These are phyloP conservation scores for Bembecia ichneumoniformis DNA, from an alignment of 2,888 invertebrate species.

Conservation along the genomic window DNA sequence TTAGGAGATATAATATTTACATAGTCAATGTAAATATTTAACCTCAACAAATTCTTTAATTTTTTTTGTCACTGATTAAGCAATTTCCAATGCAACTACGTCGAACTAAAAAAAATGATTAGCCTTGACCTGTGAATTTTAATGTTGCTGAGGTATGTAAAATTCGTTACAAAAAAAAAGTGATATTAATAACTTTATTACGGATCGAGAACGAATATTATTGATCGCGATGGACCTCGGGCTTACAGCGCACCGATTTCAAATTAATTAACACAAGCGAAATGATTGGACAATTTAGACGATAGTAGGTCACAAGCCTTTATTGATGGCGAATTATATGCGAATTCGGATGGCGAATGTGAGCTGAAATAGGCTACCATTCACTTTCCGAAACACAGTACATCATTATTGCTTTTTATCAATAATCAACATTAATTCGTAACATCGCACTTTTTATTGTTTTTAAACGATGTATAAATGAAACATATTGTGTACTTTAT, in stretches of 20 bases:
- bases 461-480: too few species aligned
- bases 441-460: too few species aligned
- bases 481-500: too few species aligned
- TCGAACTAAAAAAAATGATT: too few species aligned
- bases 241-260: conserved; percentile 28
- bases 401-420: not conserved
- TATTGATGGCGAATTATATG: conserved; percentile 65
- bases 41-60: too few species aligned
- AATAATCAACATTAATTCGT: not conserved
- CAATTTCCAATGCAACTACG: too few species aligned
- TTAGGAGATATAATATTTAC: too few species aligned
- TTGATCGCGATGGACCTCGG: conserved; percentile 30
- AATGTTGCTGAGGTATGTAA: not conserved
- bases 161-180: conserved; percentile 35
- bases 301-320: conserved; percentile 53
- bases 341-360: conserved; percentile 18
- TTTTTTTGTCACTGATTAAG: too few species aligned
- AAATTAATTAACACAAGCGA: conserved; percentile 51
- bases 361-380: conserved; percentile 20
- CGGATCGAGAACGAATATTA: conserved; percentile 29
- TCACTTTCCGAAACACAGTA: conserved; percentile 36
- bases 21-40: too few species aligned
- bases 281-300: conserved; percentile 52
- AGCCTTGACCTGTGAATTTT: not conserved
- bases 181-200: conserved; percentile 40